Conservation (phyloP, 2,113 vertebrate species). For the Gymnobelideus leadbeateri region DNA sequence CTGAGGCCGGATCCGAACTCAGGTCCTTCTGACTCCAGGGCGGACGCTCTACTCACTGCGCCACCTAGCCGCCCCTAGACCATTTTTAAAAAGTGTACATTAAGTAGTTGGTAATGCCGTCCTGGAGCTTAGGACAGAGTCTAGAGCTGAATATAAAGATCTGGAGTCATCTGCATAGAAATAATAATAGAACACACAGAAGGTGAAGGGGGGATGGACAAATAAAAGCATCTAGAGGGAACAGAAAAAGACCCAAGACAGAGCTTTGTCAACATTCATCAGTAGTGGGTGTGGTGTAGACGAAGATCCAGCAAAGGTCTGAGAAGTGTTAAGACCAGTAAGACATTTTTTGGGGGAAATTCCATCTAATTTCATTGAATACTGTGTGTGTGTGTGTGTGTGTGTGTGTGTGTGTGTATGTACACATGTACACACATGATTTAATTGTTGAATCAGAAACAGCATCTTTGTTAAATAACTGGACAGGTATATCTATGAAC, state of each 20-base stretch:
- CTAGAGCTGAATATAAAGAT: background rate
- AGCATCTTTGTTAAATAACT: background rate
- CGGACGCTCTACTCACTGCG: no score
- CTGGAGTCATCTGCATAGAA: background rate
- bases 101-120: background rate
- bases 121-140: background rate
- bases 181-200: background rate
- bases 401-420: no score
- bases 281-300: background rate
- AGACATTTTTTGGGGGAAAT: no score
- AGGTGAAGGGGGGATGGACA: background rate
- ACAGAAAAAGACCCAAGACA: background rate
- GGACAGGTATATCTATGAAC: no score
- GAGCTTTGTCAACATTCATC: background rate
- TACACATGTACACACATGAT: no score
- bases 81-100: background rate
- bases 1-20: no score
- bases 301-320: background rate
- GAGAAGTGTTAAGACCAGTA: background rate
- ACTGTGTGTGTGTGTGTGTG: background rate
- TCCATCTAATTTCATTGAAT: background rate
- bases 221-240: background rate
- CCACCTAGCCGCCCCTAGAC: no score
- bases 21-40: no score
- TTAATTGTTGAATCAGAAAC: background rate